phyloP scores from a whole-genome alignment of 2,113 vertebrate genomes.

The Rissa tridactyla region DNA sequence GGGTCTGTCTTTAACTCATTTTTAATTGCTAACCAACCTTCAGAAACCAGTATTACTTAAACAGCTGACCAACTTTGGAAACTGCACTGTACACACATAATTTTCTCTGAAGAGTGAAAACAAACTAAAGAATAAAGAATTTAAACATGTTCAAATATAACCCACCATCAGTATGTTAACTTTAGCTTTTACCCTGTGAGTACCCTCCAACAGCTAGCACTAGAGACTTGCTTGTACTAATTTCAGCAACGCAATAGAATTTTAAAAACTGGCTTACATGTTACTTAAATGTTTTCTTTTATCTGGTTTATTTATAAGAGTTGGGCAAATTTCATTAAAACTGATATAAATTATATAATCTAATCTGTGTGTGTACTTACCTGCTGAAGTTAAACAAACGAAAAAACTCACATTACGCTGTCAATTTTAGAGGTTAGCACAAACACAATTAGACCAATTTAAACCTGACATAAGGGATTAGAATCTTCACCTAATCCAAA shows the following conservation, averaged over 20 bases:
- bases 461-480: accelerated
- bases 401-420: not conserved
- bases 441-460: not conserved
- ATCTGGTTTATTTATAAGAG: not conserved
- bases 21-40: not conserved
- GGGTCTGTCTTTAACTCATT: not conserved
- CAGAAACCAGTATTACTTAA: not conserved
- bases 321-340: not conserved
- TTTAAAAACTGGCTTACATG: not conserved
- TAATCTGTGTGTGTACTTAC: not conserved
- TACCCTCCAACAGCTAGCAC: not conserved
- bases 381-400: not conserved
- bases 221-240: not conserved
- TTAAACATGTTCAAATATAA: not conserved
- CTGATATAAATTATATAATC: not conserved
- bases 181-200: not conserved
- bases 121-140: not conserved
- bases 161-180: not conserved
- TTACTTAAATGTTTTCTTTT: not conserved
- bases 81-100: not conserved
- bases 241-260: not conserved
- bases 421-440: not conserved
- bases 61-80: not conserved
- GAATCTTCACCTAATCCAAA: not conserved
- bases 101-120: not conserved